Conservation (phyloP, 2,888 invertebrate genomes). For the Malthinus flaveolus region DNA sequence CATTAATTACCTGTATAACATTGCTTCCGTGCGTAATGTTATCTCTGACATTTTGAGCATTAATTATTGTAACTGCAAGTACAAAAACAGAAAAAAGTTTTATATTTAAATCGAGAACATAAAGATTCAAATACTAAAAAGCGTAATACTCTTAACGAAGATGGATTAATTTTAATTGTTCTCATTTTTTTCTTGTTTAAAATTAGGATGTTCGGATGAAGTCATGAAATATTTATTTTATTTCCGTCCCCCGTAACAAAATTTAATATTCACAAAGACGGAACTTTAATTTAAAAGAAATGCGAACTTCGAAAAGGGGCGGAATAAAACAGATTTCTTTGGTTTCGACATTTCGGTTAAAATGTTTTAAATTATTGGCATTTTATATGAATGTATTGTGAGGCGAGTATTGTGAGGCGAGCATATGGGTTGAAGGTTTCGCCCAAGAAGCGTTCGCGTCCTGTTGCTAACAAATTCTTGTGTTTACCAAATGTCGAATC, state of each 20-base stretch:
- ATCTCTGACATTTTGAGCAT: too few relatives aligned
- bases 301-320: not conserved
- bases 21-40: too few relatives aligned
- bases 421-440: slow-evolving; percentile 45
- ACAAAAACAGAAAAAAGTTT: too few relatives aligned
- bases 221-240: not conserved
- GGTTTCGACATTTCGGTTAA: too few relatives aligned
- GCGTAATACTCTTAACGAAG: not conserved
- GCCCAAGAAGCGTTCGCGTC: slow-evolving; percentile 43
- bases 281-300: not conserved
- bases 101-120: too few relatives aligned
- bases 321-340: not conserved
- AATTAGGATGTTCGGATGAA: not conserved
- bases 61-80: too few relatives aligned
- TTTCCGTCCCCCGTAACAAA: not conserved
- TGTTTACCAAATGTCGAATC: slow-evolving; percentile 53
- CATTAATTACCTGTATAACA: not conserved
- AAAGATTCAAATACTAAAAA: too few relatives aligned
- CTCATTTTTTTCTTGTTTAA: not conserved
- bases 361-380: too few relatives aligned
- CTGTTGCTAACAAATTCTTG: slow-evolving; percentile 23
- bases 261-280: not conserved
- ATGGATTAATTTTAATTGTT: slow-evolving; percentile 1
- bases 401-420: too few relatives aligned
- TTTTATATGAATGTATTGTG: too few relatives aligned